Evolutionary conservation across 2,797 vertebrate genomes (phyloP).

Genomic region (Adelosebastes latens): DNA sequence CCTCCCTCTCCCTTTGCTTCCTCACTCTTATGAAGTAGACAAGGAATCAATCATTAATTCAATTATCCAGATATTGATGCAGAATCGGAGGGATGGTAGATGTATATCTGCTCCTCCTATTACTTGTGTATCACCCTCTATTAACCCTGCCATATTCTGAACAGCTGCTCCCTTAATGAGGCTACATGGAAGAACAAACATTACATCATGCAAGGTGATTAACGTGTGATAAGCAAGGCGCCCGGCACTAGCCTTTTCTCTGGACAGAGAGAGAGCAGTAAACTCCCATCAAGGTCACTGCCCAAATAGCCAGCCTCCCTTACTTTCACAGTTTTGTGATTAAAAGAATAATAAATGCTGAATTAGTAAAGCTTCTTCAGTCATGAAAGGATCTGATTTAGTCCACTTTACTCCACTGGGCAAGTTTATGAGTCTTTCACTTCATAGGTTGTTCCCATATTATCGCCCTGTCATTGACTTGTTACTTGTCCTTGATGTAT

Average conservation of each 20-base stretch:
- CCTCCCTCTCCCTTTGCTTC: constrained; percentile 18
- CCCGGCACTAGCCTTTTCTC: neutral
- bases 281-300: constrained; percentile 48
- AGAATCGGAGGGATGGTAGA: constrained; percentile 39
- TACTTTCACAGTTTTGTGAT: neutral
- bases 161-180: constrained; percentile 59
- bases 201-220: constrained; percentile 58
- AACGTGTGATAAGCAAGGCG: constrained; percentile 40
- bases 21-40: constrained; percentile 28
- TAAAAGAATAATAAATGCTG: neutral
- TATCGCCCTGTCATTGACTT: neutral
- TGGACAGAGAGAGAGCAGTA: constrained; percentile 18
- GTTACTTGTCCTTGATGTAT: constrained; percentile 14
- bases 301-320: neutral
- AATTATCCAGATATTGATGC: constrained; percentile 62
- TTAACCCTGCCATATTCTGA: constrained; percentile 51
- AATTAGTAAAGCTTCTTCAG: constrained; percentile 12
- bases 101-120: constrained; percentile 31
- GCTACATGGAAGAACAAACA: constrained; percentile 47
- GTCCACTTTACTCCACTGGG: neutral
- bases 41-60: constrained; percentile 55
- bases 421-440: constrained; percentile 26
- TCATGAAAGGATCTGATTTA: constrained; percentile 30
- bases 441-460: constrained; percentile 11
- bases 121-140: constrained; percentile 35